Conservation (phyloP, 2,113 vertebrate genomes). For the Diphyllodes magnificus region DNA sequence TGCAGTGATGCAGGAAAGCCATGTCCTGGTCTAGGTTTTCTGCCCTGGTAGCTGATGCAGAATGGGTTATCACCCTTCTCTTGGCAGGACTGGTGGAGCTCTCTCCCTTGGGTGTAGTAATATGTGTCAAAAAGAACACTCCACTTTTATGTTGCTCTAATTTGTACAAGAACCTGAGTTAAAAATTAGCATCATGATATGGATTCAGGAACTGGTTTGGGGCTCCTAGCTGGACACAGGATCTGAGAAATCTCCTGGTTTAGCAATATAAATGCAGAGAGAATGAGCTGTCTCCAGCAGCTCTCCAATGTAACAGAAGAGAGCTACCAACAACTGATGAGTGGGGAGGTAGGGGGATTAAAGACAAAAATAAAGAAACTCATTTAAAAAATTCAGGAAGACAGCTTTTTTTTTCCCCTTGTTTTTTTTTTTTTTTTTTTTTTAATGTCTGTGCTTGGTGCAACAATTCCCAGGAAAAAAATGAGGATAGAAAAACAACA, state of each 20-base stretch:
- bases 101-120: neutral
- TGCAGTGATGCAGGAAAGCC: neutral
- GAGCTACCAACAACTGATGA: neutral
- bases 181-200: accelerated
- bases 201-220: neutral
- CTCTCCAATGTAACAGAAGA: neutral
- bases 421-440: neutral
- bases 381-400: neutral
- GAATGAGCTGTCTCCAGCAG: neutral
- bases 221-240: neutral
- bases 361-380: neutral
- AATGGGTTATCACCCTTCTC: neutral
- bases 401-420: neutral
- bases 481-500: neutral
- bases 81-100: neutral
- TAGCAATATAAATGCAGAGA: neutral
- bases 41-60: neutral
- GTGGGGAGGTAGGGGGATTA: neutral
- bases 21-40: neutral
- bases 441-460: neutral
- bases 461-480: constrained; percentile 22
- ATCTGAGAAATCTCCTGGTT: neutral
- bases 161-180: neutral
- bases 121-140: neutral
- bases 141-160: neutral